phyloP scores from a whole-genome alignment of 2,888 invertebrate genomes.

The Zygothrica quintamaculata region DNA sequence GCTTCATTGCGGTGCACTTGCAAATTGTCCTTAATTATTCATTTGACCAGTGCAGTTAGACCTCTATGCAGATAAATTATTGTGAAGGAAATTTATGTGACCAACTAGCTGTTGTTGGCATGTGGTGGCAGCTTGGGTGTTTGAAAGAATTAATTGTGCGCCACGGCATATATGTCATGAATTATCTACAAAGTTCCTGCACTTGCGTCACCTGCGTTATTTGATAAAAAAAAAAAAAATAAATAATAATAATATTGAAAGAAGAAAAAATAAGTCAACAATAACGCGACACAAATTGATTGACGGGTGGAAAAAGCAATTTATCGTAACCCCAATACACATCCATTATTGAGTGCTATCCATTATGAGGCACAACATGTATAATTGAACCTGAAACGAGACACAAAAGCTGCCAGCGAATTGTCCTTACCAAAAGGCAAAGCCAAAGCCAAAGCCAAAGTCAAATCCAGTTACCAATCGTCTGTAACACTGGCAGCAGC shows the following conservation, averaged over 20 bases:
- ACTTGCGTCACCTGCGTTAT: slow-evolving; percentile 28
- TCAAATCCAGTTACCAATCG: slow-evolving; percentile 24
- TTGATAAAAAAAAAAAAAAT: slow-evolving; percentile 3
- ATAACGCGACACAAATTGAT: slow-evolving; percentile 27
- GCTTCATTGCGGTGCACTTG: slow-evolving; percentile 27
- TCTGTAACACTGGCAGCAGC: slow-evolving; percentile 25
- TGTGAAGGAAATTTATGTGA: slow-evolving; percentile 37
- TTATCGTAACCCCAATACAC: slow-evolving; percentile 26
- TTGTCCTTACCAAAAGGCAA: too few relatives aligned
- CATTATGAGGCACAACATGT: slow-evolving; percentile 3
- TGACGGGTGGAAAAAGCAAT: slow-evolving; percentile 32
- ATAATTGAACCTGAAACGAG: slow-evolving; percentile 16
- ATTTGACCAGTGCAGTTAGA: slow-evolving; percentile 42
- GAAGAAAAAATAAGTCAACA: neutral
- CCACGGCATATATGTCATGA: slow-evolving; percentile 19
- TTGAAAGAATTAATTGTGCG: slow-evolving; percentile 33
- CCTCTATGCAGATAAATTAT: slow-evolving; percentile 31
- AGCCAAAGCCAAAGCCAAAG: slow-evolving; percentile 2
- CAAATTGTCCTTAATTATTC: slow-evolving; percentile 68
- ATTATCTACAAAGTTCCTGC: slow-evolving; percentile 38
- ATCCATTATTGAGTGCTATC: slow-evolving; percentile 41
- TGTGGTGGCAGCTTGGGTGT: slow-evolving; percentile 9
- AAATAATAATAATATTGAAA: too few relatives aligned
- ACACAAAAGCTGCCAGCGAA: slow-evolving; percentile 9
- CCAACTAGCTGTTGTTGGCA: slow-evolving; percentile 13